phyloP scores from a whole-genome alignment of 2,113 vertebrate species.

The Archilochus colubris region DNA sequence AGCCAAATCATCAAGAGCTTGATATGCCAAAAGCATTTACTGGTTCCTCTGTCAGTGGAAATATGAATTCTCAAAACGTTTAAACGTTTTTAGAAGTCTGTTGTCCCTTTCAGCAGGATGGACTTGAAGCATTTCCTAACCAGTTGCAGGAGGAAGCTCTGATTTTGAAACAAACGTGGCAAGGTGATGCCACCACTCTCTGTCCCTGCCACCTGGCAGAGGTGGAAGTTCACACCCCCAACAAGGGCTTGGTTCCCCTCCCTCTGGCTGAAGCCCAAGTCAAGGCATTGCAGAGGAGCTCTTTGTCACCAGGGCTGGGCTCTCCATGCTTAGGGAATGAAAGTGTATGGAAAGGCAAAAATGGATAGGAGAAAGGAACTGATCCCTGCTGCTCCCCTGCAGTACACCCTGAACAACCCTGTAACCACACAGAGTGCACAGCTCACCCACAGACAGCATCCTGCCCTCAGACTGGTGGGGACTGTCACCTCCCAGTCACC shows the following conservation, averaged over 20 bases:
- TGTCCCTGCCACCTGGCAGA: neutral
- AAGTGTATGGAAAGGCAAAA: neutral
- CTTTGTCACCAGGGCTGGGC: neutral
- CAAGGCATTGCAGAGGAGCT: neutral
- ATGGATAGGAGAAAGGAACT: neutral
- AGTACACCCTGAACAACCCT: neutral
- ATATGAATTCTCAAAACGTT: neutral
- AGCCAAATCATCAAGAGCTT: neutral
- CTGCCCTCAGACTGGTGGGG: neutral
- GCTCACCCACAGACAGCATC: neutral
- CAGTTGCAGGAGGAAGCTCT: neutral
- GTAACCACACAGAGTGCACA: neutral
- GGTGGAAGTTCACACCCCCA: slow-evolving; percentile 38
- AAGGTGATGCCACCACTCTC: fast-evolving
- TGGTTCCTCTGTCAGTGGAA: neutral
- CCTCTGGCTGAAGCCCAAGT: neutral
- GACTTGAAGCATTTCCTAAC: neutral
- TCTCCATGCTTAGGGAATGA: neutral
- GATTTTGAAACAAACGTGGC: neutral
- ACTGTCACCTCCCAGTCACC: neutral
- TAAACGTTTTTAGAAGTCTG: neutral
- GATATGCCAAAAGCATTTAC: neutral
- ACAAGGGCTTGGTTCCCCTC: neutral
- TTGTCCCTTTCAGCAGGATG: neutral
- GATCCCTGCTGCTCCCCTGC: neutral